These are phyloP conservation scores for Globodera rostochiensis DNA, from an alignment of 1,140 invertebrate species.

Conservation along the genomic window DNA sequence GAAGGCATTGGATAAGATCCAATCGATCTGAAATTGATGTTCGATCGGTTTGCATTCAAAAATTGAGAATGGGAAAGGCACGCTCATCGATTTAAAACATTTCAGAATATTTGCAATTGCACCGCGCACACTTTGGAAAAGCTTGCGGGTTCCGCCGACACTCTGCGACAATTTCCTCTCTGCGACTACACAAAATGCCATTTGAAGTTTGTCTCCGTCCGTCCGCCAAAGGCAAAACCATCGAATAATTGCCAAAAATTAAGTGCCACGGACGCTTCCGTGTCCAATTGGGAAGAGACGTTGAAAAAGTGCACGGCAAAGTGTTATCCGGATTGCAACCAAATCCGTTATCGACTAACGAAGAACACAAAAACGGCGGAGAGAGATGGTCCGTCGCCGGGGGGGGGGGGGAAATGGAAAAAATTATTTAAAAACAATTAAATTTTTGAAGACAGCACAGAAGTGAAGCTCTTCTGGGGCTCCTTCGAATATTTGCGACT, in stretches of 20 bases:
- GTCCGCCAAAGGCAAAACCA: slow-evolving; percentile 3
- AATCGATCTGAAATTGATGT: too few species aligned
- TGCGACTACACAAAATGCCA: slow-evolving; percentile 56
- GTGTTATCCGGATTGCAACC: slow-evolving; percentile 55
- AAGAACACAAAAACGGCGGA: slow-evolving; percentile 15
- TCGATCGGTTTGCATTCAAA: too few species aligned
- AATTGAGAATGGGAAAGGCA: too few species aligned
- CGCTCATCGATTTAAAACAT: neutral
- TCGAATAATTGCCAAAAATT: neutral
- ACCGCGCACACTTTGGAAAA: slow-evolving; percentile 53
- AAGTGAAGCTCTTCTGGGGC: slow-evolving; percentile 40
- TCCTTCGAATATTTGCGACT: slow-evolving; percentile 46
- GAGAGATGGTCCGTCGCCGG: neutral
- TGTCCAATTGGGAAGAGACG: slow-evolving; percentile 18
- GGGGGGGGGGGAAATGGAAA: neutral
- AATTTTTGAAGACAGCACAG: slow-evolving; percentile 32
- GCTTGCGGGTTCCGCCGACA: slow-evolving; percentile 37
- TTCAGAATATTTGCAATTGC: slow-evolving; percentile 58
- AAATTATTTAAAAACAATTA: neutral
- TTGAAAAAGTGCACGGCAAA: slow-evolving; percentile 39
- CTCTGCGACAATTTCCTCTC: slow-evolving; percentile 51
- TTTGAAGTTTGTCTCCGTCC: slow-evolving; percentile 41
- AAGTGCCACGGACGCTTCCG: slow-evolving; percentile 35
- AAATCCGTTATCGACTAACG: slow-evolving; percentile 51
- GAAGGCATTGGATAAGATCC: too few species aligned